phyloP scores from a whole-genome alignment of 2,113 vertebrate species.

The Corythornis madagascariensis region DNA sequence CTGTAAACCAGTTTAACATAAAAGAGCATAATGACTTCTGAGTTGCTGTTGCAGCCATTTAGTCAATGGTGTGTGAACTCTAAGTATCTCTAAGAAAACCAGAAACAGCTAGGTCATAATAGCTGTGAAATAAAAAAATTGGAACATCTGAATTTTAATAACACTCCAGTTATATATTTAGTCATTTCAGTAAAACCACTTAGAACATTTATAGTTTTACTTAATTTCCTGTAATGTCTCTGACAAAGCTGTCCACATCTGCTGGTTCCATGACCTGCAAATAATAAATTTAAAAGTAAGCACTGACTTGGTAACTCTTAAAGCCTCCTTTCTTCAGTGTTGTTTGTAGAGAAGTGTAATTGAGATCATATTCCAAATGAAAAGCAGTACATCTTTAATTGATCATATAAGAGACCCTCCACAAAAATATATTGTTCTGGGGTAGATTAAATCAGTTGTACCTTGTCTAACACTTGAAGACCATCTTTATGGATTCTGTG shows the following conservation, averaged over 20 bases:
- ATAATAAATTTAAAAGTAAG: constrained; percentile 28
- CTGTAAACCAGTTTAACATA: constrained; percentile 35
- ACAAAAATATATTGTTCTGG: neutral
- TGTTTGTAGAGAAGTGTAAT: neutral
- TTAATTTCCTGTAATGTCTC: constrained; percentile 17
- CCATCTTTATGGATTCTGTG: neutral
- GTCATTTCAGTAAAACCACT: constrained; percentile 43
- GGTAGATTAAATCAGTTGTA: neutral
- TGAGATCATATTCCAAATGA: neutral
- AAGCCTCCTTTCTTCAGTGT: neutral
- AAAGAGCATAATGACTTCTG: constrained; percentile 60
- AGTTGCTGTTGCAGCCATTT: constrained; percentile 41
- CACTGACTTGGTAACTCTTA: neutral
- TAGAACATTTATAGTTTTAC: constrained; percentile 18
- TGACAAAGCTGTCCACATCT: neutral
- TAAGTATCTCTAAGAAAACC: constrained; percentile 52
- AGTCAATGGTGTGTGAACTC: constrained; percentile 67
- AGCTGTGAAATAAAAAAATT: constrained; percentile 46
- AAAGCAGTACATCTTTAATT: neutral
- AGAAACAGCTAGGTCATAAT: constrained; percentile 38
- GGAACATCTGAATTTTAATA: constrained; percentile 54
- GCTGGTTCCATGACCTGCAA: neutral
- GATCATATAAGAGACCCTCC: accelerated
- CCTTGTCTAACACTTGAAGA: neutral
- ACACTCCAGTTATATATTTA: constrained; percentile 45